Evolutionary conservation across 1,140 invertebrate genomes (phyloP).

Genomic region (Muscidifurax raptorellus): DNA sequence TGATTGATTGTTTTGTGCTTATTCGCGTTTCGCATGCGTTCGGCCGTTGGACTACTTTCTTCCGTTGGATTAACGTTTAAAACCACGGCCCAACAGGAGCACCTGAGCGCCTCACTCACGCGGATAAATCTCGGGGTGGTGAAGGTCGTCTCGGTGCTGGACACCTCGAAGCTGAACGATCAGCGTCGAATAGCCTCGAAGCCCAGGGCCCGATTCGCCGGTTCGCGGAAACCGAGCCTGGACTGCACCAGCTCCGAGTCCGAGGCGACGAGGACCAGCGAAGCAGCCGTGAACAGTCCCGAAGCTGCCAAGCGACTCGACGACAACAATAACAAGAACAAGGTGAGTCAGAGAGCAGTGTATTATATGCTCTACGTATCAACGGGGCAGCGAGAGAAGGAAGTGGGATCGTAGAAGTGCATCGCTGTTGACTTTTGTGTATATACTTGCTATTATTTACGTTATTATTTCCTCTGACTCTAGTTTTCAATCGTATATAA

Average conservation of each 20-base stretch:
- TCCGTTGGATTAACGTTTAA: no score
- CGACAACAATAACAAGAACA: conserved; percentile 45
- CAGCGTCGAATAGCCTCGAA: neutral
- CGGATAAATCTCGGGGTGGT: neutral
- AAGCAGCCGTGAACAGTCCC: neutral
- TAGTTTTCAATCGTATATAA: no score
- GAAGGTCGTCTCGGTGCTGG: neutral
- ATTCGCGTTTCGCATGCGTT: no score
- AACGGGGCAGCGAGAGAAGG: no score
- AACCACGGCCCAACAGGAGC: neutral
- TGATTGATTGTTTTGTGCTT: neutral
- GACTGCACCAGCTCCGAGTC: neutral
- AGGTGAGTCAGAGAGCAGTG: neutral
- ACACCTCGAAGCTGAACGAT: neutral
- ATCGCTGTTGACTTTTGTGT: no score
- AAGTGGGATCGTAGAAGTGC: no score
- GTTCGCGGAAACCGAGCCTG: neutral
- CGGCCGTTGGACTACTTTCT: no score
- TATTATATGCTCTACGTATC: no score
- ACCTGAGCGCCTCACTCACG: neutral
- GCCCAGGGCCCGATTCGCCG: neutral
- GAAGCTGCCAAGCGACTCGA: conserved; percentile 3
- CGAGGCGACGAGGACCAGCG: neutral
- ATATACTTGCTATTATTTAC: no score
- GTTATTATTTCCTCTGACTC: no score